Percentiles rank a stretch among this genome's conserved stretches.
Conservation (phyloP, 2,113 vertebrate genomes). For the Pachycephala philippinensis region DNA sequence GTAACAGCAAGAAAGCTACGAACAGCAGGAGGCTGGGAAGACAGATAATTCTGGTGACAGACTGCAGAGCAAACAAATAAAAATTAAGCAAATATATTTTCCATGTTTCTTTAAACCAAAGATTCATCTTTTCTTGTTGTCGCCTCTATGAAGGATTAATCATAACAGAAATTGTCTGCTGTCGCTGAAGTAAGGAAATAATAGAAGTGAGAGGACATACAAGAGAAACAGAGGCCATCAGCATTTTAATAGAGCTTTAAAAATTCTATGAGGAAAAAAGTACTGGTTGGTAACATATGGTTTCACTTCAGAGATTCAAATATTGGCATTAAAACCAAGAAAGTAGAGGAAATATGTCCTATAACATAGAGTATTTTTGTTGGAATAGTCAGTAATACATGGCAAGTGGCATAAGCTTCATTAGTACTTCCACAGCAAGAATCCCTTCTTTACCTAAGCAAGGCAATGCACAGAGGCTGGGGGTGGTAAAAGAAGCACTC, state of each 20-base stretch:
- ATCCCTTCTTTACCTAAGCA: background rate
- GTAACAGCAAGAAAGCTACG: background rate
- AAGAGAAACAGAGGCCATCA: background rate
- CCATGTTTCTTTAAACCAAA: background rate
- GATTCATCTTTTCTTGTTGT: background rate
- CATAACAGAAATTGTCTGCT: background rate
- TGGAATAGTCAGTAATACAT: background rate
- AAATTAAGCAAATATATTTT: background rate
- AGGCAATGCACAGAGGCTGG: background rate
- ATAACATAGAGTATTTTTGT: background rate
- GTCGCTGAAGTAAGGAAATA: background rate
- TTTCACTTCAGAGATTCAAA: conserved; percentile 3
- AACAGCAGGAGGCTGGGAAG: conserved; percentile 5
- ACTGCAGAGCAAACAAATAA: background rate
- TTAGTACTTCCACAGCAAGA: background rate
- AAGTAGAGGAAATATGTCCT: background rate
- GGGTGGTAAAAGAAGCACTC: background rate
- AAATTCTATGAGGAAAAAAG: background rate
- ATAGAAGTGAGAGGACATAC: background rate
- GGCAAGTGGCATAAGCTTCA: background rate
- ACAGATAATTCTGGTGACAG: background rate
- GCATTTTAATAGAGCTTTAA: background rate
- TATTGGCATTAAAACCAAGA: background rate
- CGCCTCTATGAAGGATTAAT: background rate
- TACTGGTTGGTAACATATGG: background rate